Base-by-base conservation (phyloP, 1,140 invertebrate genomes). In the Kradibia gibbosae region DNA sequence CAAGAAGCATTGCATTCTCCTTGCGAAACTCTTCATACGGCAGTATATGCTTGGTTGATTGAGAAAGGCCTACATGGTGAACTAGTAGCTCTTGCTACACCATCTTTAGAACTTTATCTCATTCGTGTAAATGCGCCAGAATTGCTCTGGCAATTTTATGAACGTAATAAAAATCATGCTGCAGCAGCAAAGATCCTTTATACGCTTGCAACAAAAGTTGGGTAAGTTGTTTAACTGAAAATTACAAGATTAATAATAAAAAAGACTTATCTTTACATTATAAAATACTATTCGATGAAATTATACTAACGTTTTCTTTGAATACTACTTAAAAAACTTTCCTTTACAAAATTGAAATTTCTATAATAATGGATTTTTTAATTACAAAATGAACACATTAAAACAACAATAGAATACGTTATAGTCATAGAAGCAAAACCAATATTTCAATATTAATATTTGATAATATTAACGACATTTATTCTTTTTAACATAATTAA, bases 131-230 rank as follows among this genome's bases (percentile, higher is more conserved):
- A 93, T 73, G 93, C 96, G 8, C 93, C 97, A 65, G 97, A 99
- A 90, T 92, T 99, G 78, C 91, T 99, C 22, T 99, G 98, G 98
- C 98, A 98, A 89, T 98, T 96, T 89, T 98, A 99, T 87, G 98
- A 99, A 88, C 96, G 95, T 86, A 96, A 95, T 86, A 95, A 95
- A 45, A 97, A 99, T 88, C 98, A 98, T 89, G 93, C 95, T 13
- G 96, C 96, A 15, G 98, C 98, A n/a, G 98, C 98, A 3, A 95
- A 96, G 86, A 97, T 99, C 78, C 92, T 99, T 0, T 94, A 97
- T 81, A 95, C 95, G 83, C 92, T 99, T 73, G 97, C 98, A 20
- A 96, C 96, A 53, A 94, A 94, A 88, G 94, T 94, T 57, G 94
- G 94, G 95, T 97, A 91, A 89, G 90, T 85, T 77, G 20, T 31